A percentile compares a stretch with the other conserved stretches of the same genome.
Conservation (phyloP, 2,888 invertebrate genomes). For the Eugnorisma glareosa region DNA sequence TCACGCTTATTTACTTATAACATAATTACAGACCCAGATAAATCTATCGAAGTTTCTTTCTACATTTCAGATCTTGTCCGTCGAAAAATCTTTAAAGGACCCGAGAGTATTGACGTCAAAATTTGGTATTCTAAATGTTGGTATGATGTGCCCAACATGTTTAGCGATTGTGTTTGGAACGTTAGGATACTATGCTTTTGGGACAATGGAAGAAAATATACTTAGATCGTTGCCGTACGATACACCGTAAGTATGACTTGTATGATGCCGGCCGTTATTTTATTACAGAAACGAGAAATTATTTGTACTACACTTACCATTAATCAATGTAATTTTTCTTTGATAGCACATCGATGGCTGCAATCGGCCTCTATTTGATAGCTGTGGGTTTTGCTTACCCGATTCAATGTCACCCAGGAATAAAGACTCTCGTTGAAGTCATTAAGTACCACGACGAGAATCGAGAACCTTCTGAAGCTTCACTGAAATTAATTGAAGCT, state of each 20-base stretch:
- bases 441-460: conserved; percentile 65
- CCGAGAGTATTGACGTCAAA: conserved; percentile 2
- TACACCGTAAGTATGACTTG: conserved; percentile 42
- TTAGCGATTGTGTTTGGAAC: conserved; percentile 35
- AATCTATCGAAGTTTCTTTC: not conserved
- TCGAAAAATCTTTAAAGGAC: conserved; percentile 47
- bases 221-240: conserved; percentile 57
- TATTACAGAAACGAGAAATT: not conserved
- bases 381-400: conserved; percentile 77
- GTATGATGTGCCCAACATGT: conserved; percentile 44
- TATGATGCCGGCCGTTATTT: too few species aligned
- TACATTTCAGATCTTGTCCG: conserved; percentile 47
- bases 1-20: not conserved
- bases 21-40: not conserved
- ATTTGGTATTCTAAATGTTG: conserved; percentile 50
- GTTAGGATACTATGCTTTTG: conserved; percentile 53
- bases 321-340: not conserved
- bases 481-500: conserved; percentile 66
- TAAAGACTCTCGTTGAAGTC: conserved; percentile 75
- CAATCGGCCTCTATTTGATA: conserved; percentile 73
- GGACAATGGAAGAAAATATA: conserved; percentile 61
- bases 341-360: conserved; percentile 65
- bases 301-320: not conserved
- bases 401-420: conserved; percentile 79
- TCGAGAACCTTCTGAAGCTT: conserved; percentile 55